phyloP scores from a whole-genome alignment of 2,797 vertebrate species.

The Parauchenoglanis ngamensis region DNA sequence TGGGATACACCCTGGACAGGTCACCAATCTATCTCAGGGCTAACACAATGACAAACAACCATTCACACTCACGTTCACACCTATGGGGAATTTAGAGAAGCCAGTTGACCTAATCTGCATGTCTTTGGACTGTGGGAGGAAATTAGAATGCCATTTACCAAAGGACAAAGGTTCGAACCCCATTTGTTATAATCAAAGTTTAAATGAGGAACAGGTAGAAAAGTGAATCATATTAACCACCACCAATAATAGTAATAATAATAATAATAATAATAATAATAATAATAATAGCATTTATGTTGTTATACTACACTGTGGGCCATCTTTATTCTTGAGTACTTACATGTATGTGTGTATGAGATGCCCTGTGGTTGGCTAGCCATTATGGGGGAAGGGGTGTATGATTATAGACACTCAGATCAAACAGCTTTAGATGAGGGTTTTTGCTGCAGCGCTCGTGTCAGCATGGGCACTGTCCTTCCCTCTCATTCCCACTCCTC shows the following conservation, averaged over 20 bases:
- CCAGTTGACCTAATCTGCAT: no score
- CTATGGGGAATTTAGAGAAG: no score
- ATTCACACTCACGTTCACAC: no score
- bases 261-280: neutral
- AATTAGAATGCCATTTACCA: no score
- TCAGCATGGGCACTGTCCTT: constrained; percentile 52
- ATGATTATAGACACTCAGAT: constrained; percentile 38
- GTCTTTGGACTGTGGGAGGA: no score
- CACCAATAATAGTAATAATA: neutral
- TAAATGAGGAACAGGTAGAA: neutral
- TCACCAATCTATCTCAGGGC: no score
- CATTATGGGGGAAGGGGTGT: constrained; percentile 38
- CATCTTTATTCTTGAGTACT: neutral
- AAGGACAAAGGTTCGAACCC: no score
- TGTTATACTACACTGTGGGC: neutral
- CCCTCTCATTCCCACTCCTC: constrained; percentile 58
- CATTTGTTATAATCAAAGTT: neutral
- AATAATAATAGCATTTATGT: neutral
- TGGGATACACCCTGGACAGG: no score
- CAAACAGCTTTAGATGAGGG: constrained; percentile 51
- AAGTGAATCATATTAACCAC: neutral
- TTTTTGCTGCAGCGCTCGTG: constrained; percentile 59
- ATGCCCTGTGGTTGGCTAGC: constrained; percentile 24
- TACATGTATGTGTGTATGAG: constrained; percentile 2
- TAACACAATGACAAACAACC: no score